A percentile compares a stretch with the other conserved stretches of the same genome.
Conservation (phyloP, 64 coral and sea anemone genomes). For the Porites australiensis region DNA sequence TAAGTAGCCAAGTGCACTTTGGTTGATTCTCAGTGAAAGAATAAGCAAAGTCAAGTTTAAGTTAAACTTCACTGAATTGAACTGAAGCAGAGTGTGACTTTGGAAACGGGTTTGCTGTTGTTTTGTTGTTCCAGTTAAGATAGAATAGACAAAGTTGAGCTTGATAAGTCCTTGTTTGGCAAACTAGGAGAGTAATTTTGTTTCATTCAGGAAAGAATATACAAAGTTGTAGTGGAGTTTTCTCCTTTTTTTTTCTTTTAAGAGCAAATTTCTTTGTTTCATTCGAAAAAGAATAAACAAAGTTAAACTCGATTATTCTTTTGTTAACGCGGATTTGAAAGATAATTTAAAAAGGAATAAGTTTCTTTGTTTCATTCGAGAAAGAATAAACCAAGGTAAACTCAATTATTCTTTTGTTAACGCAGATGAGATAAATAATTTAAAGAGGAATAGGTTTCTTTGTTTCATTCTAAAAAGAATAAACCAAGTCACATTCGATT, state of each 20-base stretch:
- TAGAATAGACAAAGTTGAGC: too few species aligned
- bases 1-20: too few species aligned
- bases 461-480: neutral
- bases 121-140: too few species aligned
- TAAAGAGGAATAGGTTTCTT: neutral
- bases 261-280: neutral
- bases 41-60: neutral
- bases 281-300: neutral
- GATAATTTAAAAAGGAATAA: neutral
- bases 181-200: too few species aligned
- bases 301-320: neutral
- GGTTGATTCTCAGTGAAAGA: neutral
- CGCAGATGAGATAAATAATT: neutral
- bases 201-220: too few species aligned
- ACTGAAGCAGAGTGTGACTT: too few species aligned
- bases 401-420: too few species aligned
- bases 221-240: too few species aligned
- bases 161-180: too few species aligned
- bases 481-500: neutral
- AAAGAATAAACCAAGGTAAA: neutral
- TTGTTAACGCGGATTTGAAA: too few species aligned
- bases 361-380: conserved; percentile 7
- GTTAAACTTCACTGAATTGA: neutral
- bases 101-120: too few species aligned
- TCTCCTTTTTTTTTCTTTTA: too few species aligned